A percentile compares a stretch with the other conserved stretches of the same genome.
Evolutionary conservation across 2,113 vertebrate species (phyloP).

Genomic region (Columbina picui): DNA sequence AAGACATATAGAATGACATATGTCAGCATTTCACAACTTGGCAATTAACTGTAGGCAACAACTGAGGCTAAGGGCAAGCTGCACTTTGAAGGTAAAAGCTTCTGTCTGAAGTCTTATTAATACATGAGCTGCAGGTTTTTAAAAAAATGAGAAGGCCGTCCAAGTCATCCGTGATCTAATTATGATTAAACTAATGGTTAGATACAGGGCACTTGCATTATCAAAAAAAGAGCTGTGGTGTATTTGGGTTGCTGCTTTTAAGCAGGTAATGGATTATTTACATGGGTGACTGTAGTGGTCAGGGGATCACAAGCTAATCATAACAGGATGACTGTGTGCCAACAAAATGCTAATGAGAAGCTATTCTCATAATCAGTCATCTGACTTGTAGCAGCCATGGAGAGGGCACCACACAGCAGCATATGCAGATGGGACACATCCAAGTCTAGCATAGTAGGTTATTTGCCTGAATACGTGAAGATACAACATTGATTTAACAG

Average conservation of each 20-base stretch:
- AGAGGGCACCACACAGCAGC: neutral
- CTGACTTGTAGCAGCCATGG: neutral
- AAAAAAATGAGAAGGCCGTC: neutral
- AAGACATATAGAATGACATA: neutral
- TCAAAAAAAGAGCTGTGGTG: neutral
- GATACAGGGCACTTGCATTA: neutral
- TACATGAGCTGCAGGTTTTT: neutral
- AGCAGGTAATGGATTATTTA: conserved; percentile 30
- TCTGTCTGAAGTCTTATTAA: neutral
- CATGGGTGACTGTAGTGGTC: neutral
- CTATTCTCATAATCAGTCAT: neutral
- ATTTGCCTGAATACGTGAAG: neutral
- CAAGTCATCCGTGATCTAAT: neutral
- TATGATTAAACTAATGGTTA: neutral
- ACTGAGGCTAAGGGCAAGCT: neutral
- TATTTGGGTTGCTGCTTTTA: neutral
- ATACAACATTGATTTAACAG: neutral
- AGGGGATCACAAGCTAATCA: conserved; percentile 17
- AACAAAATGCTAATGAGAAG: neutral
- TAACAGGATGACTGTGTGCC: neutral
- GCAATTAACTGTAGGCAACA: neutral
- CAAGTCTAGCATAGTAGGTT: neutral
- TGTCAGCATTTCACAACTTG: neutral
- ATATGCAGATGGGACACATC: neutral
- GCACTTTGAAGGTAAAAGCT: neutral